Conservation (phyloP, 2,888 invertebrate genomes). For the Galeopsomyia nigrocyanea region DNA sequence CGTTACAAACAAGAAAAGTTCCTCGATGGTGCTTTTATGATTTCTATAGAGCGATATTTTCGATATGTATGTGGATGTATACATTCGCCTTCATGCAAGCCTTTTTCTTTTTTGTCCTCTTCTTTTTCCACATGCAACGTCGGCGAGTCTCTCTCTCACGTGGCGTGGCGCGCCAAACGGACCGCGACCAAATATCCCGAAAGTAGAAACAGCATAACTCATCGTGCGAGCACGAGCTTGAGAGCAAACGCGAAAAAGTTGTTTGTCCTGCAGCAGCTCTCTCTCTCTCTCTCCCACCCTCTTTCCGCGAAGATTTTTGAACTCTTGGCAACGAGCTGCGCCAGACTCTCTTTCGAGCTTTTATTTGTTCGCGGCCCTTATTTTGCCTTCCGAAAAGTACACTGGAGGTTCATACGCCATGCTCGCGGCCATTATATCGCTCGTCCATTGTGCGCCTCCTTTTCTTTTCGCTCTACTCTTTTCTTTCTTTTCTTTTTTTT, state of each 20-base stretch:
- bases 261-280: conserved; percentile 62
- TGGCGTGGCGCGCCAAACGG: conserved; percentile 59
- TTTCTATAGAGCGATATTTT: conserved; percentile 33
- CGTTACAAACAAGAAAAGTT: conserved; percentile 40
- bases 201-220: conserved; percentile 61
- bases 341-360: conserved; percentile 45
- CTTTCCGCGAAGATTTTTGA: conserved; percentile 54
- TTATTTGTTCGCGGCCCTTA: conserved; percentile 44
- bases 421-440: conserved; percentile 39
- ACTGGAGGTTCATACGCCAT: conserved; percentile 37
- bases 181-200: conserved; percentile 62
- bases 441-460: conserved; percentile 37
- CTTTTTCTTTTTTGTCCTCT: conserved; percentile 21
- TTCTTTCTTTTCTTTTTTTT: conserved; percentile 19
- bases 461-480: conserved; percentile 3
- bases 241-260: conserved; percentile 63
- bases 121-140: conserved; percentile 45
- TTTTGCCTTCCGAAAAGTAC: conserved; percentile 41
- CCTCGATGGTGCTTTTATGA: conserved; percentile 36
- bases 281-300: background rate
- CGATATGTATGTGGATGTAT: background rate
- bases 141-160: conserved; percentile 54
- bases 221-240: conserved; percentile 51
- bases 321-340: conserved; percentile 62
- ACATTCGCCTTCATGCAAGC: too few relatives aligned